These are phyloP conservation scores for Pseudococcus viburni DNA, from an alignment of 2,888 invertebrate species.

Conservation along the genomic window DNA sequence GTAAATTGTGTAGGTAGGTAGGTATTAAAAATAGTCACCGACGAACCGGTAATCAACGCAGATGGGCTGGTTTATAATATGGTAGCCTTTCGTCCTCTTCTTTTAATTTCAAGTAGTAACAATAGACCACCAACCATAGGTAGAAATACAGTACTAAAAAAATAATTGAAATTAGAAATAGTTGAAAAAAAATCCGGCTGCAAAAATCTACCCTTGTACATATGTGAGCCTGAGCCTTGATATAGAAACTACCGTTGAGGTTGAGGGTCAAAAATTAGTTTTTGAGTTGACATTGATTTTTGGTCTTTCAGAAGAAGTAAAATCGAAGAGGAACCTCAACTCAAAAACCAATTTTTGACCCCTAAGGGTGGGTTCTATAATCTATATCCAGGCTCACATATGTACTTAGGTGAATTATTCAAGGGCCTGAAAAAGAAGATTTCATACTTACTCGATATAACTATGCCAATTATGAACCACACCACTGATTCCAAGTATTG, in stretches of 20 bases:
- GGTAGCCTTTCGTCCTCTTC: constrained; percentile 81
- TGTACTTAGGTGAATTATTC: no score
- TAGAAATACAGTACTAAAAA: constrained; percentile 83
- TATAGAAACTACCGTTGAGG: no score
- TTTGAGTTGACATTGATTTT: no score
- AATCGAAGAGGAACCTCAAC: no score
- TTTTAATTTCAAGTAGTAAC: constrained; percentile 81
- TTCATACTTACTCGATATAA: constrained; percentile 48
- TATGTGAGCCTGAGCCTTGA: no score
- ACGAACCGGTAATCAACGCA: constrained; percentile 60
- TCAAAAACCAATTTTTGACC: no score
- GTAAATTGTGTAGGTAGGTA: neutral
- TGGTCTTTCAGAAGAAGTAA: no score
- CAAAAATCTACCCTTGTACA: no score
- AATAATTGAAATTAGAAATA: neutral
- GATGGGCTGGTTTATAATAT: constrained; percentile 82
- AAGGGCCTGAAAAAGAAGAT: no score
- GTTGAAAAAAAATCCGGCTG: no score
- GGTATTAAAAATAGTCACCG: neutral
- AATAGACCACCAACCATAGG: constrained; percentile 88
- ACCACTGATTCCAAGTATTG: constrained; percentile 75
- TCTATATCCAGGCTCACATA: no score
- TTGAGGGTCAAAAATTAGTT: no score
- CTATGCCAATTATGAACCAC: constrained; percentile 76
- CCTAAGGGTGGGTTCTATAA: neutral